phyloP scores from a whole-genome alignment of 2,797 vertebrate genomes.

The Semaprochilodus insignis region DNA sequence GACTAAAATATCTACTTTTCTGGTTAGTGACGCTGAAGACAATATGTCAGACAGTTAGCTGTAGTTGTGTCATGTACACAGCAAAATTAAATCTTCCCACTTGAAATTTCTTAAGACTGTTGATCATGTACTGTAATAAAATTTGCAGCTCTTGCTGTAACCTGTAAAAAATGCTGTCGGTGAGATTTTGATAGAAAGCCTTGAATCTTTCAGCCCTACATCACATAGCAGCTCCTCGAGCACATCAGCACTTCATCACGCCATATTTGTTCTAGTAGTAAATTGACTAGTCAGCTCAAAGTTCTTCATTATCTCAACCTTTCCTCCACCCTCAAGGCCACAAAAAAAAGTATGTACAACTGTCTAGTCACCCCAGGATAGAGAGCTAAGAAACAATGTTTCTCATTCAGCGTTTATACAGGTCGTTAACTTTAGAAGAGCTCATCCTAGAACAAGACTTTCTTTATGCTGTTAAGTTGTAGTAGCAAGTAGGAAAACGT shows the following conservation, averaged over 20 bases:
- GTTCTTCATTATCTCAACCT: not conserved
- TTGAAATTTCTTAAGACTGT: no score
- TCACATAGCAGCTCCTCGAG: not conserved
- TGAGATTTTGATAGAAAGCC: no score
- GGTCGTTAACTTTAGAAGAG: not conserved
- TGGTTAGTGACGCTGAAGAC: no score
- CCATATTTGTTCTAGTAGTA: not conserved
- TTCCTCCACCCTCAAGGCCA: not conserved
- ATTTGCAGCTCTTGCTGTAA: no score
- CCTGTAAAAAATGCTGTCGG: no score
- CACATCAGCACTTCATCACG: not conserved
- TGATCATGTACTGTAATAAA: no score
- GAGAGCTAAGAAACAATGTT: not conserved
- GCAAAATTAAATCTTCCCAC: no score
- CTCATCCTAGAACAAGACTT: not conserved
- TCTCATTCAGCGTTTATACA: not conserved
- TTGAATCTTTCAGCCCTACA: no score
- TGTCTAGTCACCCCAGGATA: not conserved
- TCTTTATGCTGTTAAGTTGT: not conserved
- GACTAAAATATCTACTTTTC: no score
- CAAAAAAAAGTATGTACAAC: not conserved
- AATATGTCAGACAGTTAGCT: no score
- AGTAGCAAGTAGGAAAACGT: no score
- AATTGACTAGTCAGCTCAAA: not conserved
- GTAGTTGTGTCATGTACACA: no score